Evolutionary conservation across 2,797 vertebrate species (phyloP), one percentile per base, ranked within the genome.

Genomic region (Chloroceryle inda): DNA sequence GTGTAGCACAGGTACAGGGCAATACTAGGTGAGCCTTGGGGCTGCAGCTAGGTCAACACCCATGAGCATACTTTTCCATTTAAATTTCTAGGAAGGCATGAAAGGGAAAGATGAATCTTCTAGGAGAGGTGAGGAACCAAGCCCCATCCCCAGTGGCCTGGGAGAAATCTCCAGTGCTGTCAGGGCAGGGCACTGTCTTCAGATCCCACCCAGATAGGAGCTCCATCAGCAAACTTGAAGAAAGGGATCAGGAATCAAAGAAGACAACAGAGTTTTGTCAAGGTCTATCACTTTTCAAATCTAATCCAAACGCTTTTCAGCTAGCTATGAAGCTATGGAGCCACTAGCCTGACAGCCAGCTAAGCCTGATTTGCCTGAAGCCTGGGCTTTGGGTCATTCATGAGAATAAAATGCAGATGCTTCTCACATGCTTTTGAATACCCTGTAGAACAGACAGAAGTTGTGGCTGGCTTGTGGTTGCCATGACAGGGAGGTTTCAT

Each of bases 61-160:
- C 0, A 0, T 8, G 22, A 56, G 9, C 15, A 21, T 15, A 21
- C 8, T 45, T 59, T 40, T 29, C 4, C 1, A 0, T 63, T 50
- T 33, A 49, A 61, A 27, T 40, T 88, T 55, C 37, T 35, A 15
- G 13, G 6, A 13, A n/a, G n/a, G 14, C 6, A 22, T 0, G 1
- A 38, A 89, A 73, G 14, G 16, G n/a, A 69, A 83, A 15, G 37
- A 81, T 10, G 6, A 27, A 24, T 68, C 40, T 45, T 52, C 9
- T 5, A 50, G 21, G 37, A 64, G 47, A 53, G 11, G 10, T 15
- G 33, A 74, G 9, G 16, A 26, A 53, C 35, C 2, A 5, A 68
- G 18, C 5, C 9, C 19, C 23, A 26, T 29, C 18, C 21, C 7
- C 0, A 0, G 33, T 47, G 15, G 5, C 3, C 29, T 10, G 2